Base-by-base conservation (phyloP, 2,888 invertebrate genomes). In the Ennomos fuscantarius region DNA sequence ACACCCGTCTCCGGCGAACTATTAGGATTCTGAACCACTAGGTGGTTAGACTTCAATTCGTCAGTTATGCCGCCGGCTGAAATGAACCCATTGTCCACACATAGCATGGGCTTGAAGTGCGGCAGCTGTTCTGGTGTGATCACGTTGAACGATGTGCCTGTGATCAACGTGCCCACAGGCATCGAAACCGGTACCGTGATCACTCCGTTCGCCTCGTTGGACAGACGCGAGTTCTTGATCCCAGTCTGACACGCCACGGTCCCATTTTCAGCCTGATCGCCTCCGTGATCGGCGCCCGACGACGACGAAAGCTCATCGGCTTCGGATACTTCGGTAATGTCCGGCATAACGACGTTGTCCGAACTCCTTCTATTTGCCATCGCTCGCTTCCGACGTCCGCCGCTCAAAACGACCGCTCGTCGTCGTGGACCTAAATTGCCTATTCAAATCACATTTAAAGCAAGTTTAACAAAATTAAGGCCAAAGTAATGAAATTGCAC, bases 121-220 rank as follows among this genome's bases (percentile, higher is more conserved):
- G 96, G 96, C 78, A 97, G 84, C 80, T 97, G 96, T 75, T 97
- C 97, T 35, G 96, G 95, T 32, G 96, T 96, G 84, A 97, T 96
- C 77, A 97, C 96, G 92, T 97, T 97, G 87, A 96, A 97, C 41
- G 97, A 95, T 65, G 96, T 95, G 36, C 95, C 95, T 51, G 96
- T 94, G 79, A 97, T 96, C 77, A 97, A 94, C 15, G 96, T 96
- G 49, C 96, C 96, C 64, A 96, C 96, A 32, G 96, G 96, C 74
- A 97, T 83, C 31, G 95, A 94, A 53, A 95, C 95, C 68, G 90
- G 94, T 69, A 91, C 93, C 49, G 88, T 92, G 64, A 92, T 91
- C 68, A 92, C 91, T 40, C 86, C 86, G 69, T 84, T 84, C n/a
- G 86, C 76, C 67, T 89, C 89, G 62, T 71, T 76, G 10, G 84